Base-by-base conservation (phyloP, 2,888 invertebrate genomes). In the Masnerella sp. region DNA sequence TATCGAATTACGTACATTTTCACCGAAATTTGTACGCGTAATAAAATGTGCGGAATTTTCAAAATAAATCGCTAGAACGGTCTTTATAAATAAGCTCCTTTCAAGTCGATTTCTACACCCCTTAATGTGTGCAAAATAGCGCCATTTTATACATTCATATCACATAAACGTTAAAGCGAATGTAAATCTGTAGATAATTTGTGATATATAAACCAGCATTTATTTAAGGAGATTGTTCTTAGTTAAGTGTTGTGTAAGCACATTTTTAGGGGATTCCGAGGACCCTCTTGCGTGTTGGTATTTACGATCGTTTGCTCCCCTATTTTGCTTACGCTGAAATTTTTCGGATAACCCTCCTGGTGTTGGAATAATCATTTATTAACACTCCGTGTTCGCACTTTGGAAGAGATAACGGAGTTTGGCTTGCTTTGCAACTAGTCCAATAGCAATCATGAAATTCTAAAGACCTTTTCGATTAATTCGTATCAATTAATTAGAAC, bases 351-450 rank as follows among this genome's bases (percentile, higher is more conserved):
- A 43, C 42, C 56, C 58, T 40, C 49, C 15, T 28, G 36, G n/a
- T 20, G 40, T 20, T 20, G 61, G 40, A 49, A 49, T 32, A 49
- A 38, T 40, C 61, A 61, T 61, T 61, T 61, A 40, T 49, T 49
- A 40, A 61, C 49, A 32, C 20, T 49, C 25, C 40, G 30, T 30
- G 40, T 40, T 49, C 17, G 32, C 49, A 40, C 49, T 38, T 49
- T 17, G 40, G 32, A 49, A 61, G 61, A 49, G 61, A 61, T 61
- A 61, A 61, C 30, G n/a, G 30, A 30, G 32, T 30, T 61, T 15
- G 12, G 34, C 20, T 34, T 20, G 12, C 18, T 11, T 34, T 11
- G 36, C 22, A 15, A 11, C n/a, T 32, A 28, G 18, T 49, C n/a
- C 47, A 9, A 9, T 11, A 11, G n/a, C n/a, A n/a, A n/a, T n/a